These are phyloP conservation scores for Hippocampus mohnikei DNA, from an alignment of 2,113 vertebrate species.

Conservation along the genomic window DNA sequence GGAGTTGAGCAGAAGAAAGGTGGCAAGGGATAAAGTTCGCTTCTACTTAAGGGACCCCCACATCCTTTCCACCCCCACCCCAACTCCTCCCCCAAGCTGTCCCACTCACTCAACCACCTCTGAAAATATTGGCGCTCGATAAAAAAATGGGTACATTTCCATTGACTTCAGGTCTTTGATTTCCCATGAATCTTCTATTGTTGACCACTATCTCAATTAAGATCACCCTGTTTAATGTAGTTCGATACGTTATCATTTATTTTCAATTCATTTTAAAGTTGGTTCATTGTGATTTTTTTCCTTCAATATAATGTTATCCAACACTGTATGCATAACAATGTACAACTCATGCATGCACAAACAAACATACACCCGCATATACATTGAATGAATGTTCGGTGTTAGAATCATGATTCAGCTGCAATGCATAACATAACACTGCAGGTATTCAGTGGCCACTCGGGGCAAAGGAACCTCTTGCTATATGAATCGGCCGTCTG, in stretches of 20 bases:
- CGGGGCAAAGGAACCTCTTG: conserved; percentile 52
- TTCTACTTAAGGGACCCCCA: conserved; percentile 65
- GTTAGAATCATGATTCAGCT: conserved; percentile 61
- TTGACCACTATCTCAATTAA: not conserved
- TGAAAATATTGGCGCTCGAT: conserved; percentile 61
- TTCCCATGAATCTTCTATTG: not conserved
- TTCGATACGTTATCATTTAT: not conserved
- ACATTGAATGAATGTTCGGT: conserved; percentile 34
- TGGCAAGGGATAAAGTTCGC: conserved; percentile 57
- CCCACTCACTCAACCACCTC: conserved; percentile 46
- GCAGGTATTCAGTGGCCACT: conserved; percentile 59
- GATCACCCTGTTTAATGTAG: not conserved
- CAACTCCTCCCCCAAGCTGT: conserved; percentile 49
- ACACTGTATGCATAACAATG: not conserved
- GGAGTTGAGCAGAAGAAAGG: conserved; percentile 58
- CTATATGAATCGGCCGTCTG: conserved; percentile 65
- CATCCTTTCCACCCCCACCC: conserved; percentile 16
- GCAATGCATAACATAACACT: conserved; percentile 58
- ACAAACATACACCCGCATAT: not conserved
- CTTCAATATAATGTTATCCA: not conserved
- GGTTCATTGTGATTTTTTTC: not conserved
- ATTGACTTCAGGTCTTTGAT: not conserved
- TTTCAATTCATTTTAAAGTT: not conserved
- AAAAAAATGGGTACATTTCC: conserved; percentile 17
- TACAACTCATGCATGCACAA: conserved; percentile 11